phyloP scores from a whole-genome alignment of 2,797 vertebrate genomes.

The Chaetophractus vellerosus region DNA sequence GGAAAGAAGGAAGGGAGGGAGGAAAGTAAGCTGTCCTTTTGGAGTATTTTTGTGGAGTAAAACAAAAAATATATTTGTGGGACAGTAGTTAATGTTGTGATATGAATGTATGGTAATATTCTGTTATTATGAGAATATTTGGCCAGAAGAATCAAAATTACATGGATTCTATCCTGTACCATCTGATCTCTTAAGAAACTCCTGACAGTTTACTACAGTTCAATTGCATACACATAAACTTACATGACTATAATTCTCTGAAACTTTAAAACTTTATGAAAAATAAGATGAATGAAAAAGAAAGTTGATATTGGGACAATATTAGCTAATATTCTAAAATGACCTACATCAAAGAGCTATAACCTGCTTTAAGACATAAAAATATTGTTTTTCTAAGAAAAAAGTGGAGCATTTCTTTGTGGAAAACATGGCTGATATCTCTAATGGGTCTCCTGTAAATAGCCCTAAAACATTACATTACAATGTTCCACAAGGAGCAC shows the following conservation, averaged over 20 bases:
- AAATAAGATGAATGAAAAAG: neutral
- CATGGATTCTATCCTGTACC: neutral
- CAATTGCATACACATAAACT: neutral
- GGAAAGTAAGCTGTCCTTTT: neutral
- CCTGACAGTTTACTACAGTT: neutral
- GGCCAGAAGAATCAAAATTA: neutral
- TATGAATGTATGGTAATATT: neutral
- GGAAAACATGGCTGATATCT: neutral
- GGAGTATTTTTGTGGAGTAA: neutral
- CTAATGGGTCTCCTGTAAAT: neutral
- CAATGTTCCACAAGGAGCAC: neutral
- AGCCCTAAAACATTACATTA: neutral
- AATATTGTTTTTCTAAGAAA: neutral
- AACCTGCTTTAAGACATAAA: neutral
- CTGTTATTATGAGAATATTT: neutral
- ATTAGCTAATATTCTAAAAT: neutral
- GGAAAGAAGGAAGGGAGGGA: neutral
- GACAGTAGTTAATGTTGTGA: neutral
- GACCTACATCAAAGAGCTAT: neutral
- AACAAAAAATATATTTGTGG: neutral
- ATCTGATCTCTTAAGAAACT: neutral
- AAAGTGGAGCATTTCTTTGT: neutral
- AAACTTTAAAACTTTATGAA: neutral
- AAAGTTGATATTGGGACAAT: neutral
- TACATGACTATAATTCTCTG: neutral